phyloP scores from a whole-genome alignment of 2,113 vertebrate species.

The Mesitornis unicolor region DNA sequence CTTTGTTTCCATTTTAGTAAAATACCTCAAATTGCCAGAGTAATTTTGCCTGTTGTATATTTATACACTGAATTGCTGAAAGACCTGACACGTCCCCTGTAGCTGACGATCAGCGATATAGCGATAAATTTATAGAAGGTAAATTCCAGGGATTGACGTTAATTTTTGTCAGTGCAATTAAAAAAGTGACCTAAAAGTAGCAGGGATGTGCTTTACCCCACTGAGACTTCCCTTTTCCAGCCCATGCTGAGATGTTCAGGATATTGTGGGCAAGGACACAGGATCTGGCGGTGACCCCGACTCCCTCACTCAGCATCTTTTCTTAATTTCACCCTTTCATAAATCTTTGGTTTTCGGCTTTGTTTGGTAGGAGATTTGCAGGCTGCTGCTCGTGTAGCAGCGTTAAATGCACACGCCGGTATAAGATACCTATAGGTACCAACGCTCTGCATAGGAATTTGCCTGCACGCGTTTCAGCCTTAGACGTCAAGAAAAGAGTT shows the following conservation, averaged over 20 bases:
- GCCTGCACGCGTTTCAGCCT: not conserved
- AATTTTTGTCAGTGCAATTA: not conserved
- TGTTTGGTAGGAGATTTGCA: not conserved
- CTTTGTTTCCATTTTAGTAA: slow-evolving; percentile 66
- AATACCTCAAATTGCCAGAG: slow-evolving; percentile 44
- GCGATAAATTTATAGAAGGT: slow-evolving; percentile 21
- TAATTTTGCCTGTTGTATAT: slow-evolving; percentile 52
- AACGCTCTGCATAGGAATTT: not conserved
- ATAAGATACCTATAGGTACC: not conserved
- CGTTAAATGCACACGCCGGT: not conserved
- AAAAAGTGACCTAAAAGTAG: slow-evolving; percentile 25
- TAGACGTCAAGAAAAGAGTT: not conserved
- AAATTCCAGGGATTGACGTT: not conserved
- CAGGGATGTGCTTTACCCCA: not conserved
- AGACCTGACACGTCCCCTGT: slow-evolving; percentile 2
- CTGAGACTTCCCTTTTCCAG: not conserved
- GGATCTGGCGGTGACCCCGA: not conserved
- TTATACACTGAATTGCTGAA: slow-evolving; percentile 30
- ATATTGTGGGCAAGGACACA: not conserved
- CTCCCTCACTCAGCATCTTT: not conserved
- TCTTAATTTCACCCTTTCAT: not conserved
- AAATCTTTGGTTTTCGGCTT: not conserved
- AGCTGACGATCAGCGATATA: not conserved
- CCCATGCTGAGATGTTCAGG: not conserved
- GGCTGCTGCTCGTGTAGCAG: not conserved